These are phyloP conservation scores for Saccostrea echinata DNA, from an alignment of 1,140 invertebrate genomes.

Conservation along the genomic window DNA sequence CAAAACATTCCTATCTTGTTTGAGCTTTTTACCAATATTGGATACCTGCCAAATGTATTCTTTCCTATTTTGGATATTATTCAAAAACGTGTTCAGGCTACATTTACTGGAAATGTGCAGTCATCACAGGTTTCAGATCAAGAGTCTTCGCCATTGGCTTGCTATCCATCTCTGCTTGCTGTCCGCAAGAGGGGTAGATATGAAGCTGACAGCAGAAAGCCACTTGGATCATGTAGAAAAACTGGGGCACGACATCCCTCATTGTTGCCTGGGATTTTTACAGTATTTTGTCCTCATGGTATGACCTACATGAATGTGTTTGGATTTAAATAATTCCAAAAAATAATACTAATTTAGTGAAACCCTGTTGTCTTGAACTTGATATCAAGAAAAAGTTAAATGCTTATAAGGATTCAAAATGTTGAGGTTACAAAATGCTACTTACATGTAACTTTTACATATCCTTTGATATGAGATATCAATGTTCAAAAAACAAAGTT, in stretches of 20 bases:
- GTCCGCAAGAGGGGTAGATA: conserved; percentile 30
- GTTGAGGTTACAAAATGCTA: neutral
- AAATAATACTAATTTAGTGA: too few relatives aligned
- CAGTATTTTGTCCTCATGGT: conserved; percentile 52
- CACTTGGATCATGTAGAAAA: conserved; percentile 34
- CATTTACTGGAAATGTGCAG: neutral
- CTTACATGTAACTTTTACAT: neutral
- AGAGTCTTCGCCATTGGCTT: conserved; percentile 37
- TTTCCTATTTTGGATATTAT: conserved; percentile 9
- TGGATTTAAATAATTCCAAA: too few relatives aligned
- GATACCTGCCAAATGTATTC: neutral
- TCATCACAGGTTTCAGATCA: neutral
- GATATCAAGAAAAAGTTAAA: neutral
- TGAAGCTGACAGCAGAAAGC: conserved; percentile 36
- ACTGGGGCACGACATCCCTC: conserved; percentile 34
- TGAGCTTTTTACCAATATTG: neutral
- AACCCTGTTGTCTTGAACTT: too few relatives aligned
- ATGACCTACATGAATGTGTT: neutral
- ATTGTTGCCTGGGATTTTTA: conserved; percentile 45
- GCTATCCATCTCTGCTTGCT: conserved; percentile 12
- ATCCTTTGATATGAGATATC: conserved; percentile 1
- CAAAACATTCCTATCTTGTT: conserved; percentile 36
- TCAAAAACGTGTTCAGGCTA: neutral
- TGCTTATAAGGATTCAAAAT: conserved; percentile 23
- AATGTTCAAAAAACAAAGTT: neutral